Evolutionary conservation across 37 sponge, comb jelly and placozoan genomes (phyloP), one percentile per base, ranked within the genome.

Genomic region (Hormiphora californensis): DNA sequence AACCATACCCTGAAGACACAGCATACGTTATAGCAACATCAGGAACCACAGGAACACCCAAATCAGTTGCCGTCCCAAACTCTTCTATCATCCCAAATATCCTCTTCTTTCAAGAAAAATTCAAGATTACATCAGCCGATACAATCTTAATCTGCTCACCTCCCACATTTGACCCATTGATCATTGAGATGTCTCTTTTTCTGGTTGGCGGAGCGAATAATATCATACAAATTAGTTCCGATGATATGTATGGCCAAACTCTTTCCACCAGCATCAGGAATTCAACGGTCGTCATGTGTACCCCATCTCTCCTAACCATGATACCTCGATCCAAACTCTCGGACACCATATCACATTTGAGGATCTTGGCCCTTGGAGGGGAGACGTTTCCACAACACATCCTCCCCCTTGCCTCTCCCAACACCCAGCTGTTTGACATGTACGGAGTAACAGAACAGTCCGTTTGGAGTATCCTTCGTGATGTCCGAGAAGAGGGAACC

Each of bases 361-460:
- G 81, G 23, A 40, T 73, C 4, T 36, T 73, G 35, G 81, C 46
- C 19, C 9, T 73, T 9, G 81, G 81, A 41, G 81, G 81, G 21
- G 81, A 73, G 25, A 73, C 43, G 81, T 73, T 73, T 73, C 81
- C 81, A 7, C 21, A 57, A 57, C 19, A 57, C n/a, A 17, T 57
- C 59, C 25, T 57, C 4, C 11, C 4, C 19, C 59, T 27, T 57
- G 59, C 12, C 53, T 15, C 9, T 49, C 15, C 53, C 9, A 17
- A 73, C 5, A 4, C 43, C 39, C 35, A 28, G 8, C 40, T 73
- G 5, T 73, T 73, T 46, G 43, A 73, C 23, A 36, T 73, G 11
- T 73, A 73, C 25, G 81, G 81, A n/a, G 43, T 73, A n/a, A 73
- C 81, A 27, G 81, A 73, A n/a, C 81, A 73, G 43, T 73, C 81